These are phyloP conservation scores for Riptortus pedestris DNA, from an alignment of 1,140 invertebrate genomes.

Conservation along the genomic window DNA sequence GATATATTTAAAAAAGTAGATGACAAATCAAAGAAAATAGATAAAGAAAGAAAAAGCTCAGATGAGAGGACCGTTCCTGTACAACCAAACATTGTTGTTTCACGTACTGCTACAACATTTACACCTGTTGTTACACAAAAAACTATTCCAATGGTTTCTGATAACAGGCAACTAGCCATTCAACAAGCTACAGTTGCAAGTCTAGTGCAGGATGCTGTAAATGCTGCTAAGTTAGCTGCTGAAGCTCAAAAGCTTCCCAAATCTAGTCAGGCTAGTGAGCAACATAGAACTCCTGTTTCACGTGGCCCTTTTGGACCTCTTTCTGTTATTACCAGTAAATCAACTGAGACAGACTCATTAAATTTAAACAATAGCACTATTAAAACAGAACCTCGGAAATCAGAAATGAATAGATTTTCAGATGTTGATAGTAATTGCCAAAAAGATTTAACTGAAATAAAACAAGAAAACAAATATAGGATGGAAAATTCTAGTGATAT, in stretches of 20 bases:
- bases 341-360: neutral
- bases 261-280: neutral
- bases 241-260: slow-evolving; percentile 24
- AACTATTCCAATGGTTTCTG: slow-evolving; percentile 23
- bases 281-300: neutral
- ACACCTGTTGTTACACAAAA: slow-evolving; percentile 27
- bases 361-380: neutral
- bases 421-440: slow-evolving; percentile 3
- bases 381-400: neutral
- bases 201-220: slow-evolving; percentile 34
- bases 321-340: slow-evolving; percentile 9
- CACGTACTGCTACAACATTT: slow-evolving; percentile 21
- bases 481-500: slow-evolving; percentile 12
- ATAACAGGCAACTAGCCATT: slow-evolving; percentile 19
- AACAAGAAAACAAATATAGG: neutral
- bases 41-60: slow-evolving; percentile 17
- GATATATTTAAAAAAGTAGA: slow-evolving; percentile 17
- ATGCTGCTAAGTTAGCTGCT: slow-evolving; percentile 30
- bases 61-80: slow-evolving; percentile 12
- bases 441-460: neutral
- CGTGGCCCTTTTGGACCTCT: neutral
- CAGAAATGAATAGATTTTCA: neutral
- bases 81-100: slow-evolving; percentile 26
- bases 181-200: slow-evolving; percentile 32
- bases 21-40: slow-evolving; percentile 1